These are phyloP conservation scores for Carollia perspicillata DNA, from an alignment of 2,113 vertebrate genomes.

Conservation along the genomic window DNA sequence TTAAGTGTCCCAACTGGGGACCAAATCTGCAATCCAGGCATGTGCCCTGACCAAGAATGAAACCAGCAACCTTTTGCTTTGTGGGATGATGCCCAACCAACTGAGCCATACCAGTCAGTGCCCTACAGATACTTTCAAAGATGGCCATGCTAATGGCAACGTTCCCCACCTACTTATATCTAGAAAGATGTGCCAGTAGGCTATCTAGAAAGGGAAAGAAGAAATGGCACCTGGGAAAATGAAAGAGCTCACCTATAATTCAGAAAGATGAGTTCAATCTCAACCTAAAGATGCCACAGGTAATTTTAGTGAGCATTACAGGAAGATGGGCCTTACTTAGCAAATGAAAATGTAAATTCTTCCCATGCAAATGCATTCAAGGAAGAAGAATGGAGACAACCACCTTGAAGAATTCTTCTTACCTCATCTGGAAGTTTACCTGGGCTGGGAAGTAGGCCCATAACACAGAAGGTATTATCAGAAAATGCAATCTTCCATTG, in stretches of 20 bases:
- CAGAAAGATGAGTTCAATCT: neutral
- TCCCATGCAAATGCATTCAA: neutral
- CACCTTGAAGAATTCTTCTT: neutral
- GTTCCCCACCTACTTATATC: neutral
- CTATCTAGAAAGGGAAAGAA: neutral
- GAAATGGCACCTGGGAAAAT: neutral
- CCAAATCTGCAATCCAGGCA: no score
- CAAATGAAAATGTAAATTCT: conserved; percentile 30
- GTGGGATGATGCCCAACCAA: no score
- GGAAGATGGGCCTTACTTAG: neutral
- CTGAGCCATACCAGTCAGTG: no score
- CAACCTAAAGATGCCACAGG: neutral
- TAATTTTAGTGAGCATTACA: neutral
- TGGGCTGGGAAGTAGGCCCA: neutral
- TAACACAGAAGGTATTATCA: neutral
- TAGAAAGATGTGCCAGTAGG: neutral
- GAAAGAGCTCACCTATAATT: neutral
- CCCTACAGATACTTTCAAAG: neutral
- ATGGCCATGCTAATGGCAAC: neutral
- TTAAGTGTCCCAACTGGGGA: no score
- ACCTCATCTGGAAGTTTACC: neutral
- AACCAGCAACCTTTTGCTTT: no score
- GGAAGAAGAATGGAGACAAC: neutral
- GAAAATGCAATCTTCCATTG: neutral
- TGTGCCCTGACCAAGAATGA: no score